Conservation (phyloP, 2,888 invertebrate genomes). For the Mythimna loreyi region DNA sequence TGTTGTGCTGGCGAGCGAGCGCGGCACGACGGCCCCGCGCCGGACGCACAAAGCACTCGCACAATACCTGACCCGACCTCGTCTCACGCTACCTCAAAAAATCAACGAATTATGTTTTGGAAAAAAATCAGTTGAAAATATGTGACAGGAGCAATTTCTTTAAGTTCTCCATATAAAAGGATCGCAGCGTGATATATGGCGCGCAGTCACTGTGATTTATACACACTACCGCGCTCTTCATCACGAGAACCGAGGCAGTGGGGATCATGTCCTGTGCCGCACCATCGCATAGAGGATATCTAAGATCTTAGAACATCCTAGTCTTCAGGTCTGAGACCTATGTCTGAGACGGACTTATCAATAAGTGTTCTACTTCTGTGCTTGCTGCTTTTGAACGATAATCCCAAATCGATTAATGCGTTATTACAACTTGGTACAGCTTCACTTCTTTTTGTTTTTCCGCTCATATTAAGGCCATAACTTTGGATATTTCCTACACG, state of each 20-base stretch:
- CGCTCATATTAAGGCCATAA: not conserved
- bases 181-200: slow-evolving; percentile 75
- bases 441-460: not conserved
- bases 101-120: slow-evolving; percentile 60
- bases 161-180: slow-evolving; percentile 69
- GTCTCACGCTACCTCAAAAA: slow-evolving; percentile 58
- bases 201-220: slow-evolving; percentile 55
- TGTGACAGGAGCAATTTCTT: slow-evolving; percentile 76
- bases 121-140: slow-evolving; percentile 62
- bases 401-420: no score
- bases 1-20: slow-evolving; percentile 13
- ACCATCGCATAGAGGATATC: not conserved
- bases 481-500: not conserved
- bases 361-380: not conserved
- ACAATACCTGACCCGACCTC: slow-evolving; percentile 74
- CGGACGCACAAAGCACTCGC: slow-evolving; percentile 64
- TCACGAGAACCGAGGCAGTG: slow-evolving; percentile 5
- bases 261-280: not conserved
- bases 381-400: not conserved
- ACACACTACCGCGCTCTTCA: slow-evolving; percentile 28
- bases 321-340: not conserved
- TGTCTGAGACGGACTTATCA: no score
- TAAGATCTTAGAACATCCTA: no score
- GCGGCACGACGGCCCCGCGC: slow-evolving; percentile 30
- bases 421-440: not conserved